Evolutionary conservation across 2,888 invertebrate genomes (phyloP).

Genomic region (Sesia bembeciformis): DNA sequence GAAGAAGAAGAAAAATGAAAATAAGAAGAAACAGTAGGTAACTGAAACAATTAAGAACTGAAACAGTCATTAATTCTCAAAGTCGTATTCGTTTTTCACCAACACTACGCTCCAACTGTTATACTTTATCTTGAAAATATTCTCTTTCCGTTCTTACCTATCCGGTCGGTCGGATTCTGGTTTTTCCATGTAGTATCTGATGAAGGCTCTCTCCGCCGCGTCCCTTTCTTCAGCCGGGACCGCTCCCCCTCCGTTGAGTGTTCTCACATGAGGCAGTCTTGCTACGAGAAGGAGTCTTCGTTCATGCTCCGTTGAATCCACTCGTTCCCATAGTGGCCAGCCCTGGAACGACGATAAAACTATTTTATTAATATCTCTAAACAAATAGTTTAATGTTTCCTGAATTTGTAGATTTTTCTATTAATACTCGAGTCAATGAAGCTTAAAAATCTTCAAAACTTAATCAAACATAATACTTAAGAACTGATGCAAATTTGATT

Average conservation of each 20-base stretch:
- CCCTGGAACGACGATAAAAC: constrained; percentile 56
- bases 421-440: too few relatives aligned
- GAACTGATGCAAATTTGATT: too few relatives aligned
- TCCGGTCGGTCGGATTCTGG: constrained; percentile 87
- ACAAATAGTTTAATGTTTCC: too few relatives aligned
- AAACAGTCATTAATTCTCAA: too few relatives aligned
- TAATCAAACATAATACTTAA: too few relatives aligned
- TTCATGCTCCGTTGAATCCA: constrained; percentile 92
- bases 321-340: constrained; percentile 83
- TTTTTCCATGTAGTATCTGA: constrained; percentile 92
- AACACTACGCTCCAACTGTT: not conserved
- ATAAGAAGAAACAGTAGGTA: too few relatives aligned
- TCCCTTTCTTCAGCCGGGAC: constrained; percentile 90
- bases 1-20: too few relatives aligned
- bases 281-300: constrained; percentile 90
- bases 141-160: constrained; percentile 67
- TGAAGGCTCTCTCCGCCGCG: constrained; percentile 94
- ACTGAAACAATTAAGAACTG: too few relatives aligned
- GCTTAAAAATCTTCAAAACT: too few relatives aligned
- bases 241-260: constrained; percentile 91
- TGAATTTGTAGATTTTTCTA: too few relatives aligned
- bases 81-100: not conserved
- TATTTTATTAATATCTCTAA: too few relatives aligned
- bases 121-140: too few relatives aligned
- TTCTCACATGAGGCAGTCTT: constrained; percentile 87